Base-by-base conservation (phyloP, 2,797 vertebrate genomes). In the Hoplostethus mediterraneus region DNA sequence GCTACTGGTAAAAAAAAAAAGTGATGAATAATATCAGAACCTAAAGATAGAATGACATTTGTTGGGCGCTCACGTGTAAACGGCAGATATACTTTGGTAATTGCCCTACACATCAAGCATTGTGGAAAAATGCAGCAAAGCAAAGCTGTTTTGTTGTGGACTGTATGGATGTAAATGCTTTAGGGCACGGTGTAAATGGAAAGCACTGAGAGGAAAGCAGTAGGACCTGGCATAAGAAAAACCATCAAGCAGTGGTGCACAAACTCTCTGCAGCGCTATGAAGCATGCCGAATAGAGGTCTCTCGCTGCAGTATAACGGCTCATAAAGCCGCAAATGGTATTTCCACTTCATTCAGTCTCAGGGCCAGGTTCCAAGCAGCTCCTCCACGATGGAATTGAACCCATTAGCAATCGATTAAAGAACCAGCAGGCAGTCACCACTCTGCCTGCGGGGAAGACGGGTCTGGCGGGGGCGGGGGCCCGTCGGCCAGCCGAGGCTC, bases 331-430 rank as follows among this genome's bases (percentile, higher is more conserved):
- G 85, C 93, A 94, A 94, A 94, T 94, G 92, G 93, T 91, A 92
- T 95, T 95, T 95, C 94, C 93, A 93, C 93, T 93, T 93, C 90
- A 93, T 93, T 94, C 94, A 94, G 93, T 95, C 87, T 91, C 89
- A 91, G 91, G 95, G 92, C 91, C 90, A 78, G 90, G 88, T 92
- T 94, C 93, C 94, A 95, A 92, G 91, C 90, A 88, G 90, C 93
- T 93, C 91, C 86, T 92, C 91, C 70, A 89, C 88, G 87, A 91
- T 89, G 91, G 93, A 94, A 94, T 91, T 93, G 93, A 94, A 94
- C 90, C 94, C 94, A 95, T 95, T 95, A 95, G 93, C 93, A 92
- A 95, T 95, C 93, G 92, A 94, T 95, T 95, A 95, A 94, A 94
- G 92, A 93, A 90, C 86, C 94, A 93, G 94, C 94, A 90, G 94